Base-by-base conservation (phyloP, 2,797 vertebrate genomes). In the Phaenicophaeus curvirostris region DNA sequence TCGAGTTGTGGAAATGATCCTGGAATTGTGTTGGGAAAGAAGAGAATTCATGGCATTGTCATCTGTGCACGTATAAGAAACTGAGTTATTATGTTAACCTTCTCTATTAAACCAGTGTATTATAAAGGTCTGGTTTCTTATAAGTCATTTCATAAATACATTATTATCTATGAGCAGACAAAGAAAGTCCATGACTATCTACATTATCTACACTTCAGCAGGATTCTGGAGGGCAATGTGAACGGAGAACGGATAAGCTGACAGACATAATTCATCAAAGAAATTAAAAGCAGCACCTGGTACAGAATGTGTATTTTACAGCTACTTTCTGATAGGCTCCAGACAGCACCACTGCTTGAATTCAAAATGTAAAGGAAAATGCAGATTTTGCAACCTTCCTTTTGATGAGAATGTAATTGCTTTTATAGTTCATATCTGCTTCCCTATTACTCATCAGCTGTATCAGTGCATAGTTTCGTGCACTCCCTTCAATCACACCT, bases 1-100 rank as follows among this genome's bases (percentile, higher is more conserved):
- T 89, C 54, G 73, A 55, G 35, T 12, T 87, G 71, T 58, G 55
- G 91, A 96, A 90, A 81, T 69, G 59, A 85, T 93, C 46, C 50
- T 66, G 84, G 66, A 84, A 86, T 95, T 94, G 84, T 68, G 19
- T 30, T 54, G 46, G 69, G 66, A 71, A n/a, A 71, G 20, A 59
- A 66, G n/a, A 88, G 42, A 57, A 92, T 78, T 66, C 74, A 66
- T 31, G 48, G 24, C 13, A 23, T 44, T 85, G 51, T 69, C 59
- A 85, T 44, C 61, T 24, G n/a, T 28, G 19, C 23, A 48, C 19
- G 16, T 11, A 31, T 7, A 48, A 79, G 54, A 81, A 90, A 42
- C 25, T 54, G 69, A 94, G 35, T 69, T 93, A 62, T 84, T 75
- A 51, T 18, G 24, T 27, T 85, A 62, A 82, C 28, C 24, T 76